Conservation (phyloP, 2,888 invertebrate species). For the Cephus pygmeus region DNA sequence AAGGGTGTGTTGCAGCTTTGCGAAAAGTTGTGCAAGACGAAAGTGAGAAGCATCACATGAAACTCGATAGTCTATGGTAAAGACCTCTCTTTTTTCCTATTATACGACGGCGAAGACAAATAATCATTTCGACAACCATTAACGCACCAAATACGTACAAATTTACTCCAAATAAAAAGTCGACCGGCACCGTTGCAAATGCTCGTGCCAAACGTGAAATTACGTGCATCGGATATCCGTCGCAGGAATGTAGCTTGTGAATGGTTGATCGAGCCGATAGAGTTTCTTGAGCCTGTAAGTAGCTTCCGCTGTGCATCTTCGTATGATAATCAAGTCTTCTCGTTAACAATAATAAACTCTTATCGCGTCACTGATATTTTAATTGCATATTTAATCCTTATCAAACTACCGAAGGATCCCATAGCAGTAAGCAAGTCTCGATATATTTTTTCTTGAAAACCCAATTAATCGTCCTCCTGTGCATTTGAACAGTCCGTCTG, state of each 20-base stretch:
- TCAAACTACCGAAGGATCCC: neutral
- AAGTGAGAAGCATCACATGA: neutral
- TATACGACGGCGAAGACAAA: neutral
- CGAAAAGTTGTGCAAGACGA: neutral
- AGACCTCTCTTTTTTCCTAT: neutral
- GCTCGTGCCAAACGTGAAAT: neutral
- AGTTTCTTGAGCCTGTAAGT: neutral
- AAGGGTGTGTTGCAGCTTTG: neutral
- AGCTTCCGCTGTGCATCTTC: neutral
- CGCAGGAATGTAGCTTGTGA: neutral
- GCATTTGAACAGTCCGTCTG: neutral
- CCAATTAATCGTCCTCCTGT: neutral
- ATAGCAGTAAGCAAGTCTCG: neutral
- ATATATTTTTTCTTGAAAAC: neutral
- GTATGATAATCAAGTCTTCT: neutral
- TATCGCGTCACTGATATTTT: neutral
- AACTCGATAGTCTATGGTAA: neutral
- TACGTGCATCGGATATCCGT: neutral
- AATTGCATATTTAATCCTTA: no score
- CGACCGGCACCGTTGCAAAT: neutral
- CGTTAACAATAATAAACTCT: neutral
- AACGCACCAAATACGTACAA: neutral
- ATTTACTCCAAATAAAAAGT: neutral
- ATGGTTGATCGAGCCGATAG: neutral
- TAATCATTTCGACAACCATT: neutral